Evolutionary conservation across 1,140 invertebrate species (phyloP), one percentile per base, ranked within the genome.

Genomic region (Cryptotermes secundus): DNA sequence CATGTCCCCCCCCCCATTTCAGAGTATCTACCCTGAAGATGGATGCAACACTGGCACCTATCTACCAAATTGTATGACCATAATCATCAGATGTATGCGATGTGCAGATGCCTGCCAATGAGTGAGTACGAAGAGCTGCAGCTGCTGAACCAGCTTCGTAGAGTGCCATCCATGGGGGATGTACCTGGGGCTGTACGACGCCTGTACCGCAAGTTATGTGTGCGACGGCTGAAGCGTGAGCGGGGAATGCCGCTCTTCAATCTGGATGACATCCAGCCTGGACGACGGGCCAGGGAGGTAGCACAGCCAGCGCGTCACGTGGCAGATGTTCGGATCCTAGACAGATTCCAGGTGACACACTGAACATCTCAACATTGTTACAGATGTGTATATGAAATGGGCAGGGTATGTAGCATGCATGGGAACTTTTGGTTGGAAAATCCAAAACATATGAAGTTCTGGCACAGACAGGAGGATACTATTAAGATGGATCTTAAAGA

Each of bases 221-320:
- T 94, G n/a, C 89, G 93, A 81, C 92, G 35, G 88, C 89, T 91
- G 83, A 93, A 94, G 86, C 87, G 92, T 31, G 91, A 93, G 85
- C 90, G 90, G 81, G 91, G 92, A 84, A 88, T 92, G 38, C 89
- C 90, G 9, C 86, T 93, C 14, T 91, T 94, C 83, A 91, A 94
- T 88, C 85, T 94, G 7, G 93, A 94, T 87, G 87, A 86, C 24
- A 88, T 88, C 53, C 83, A 16, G n/a, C 59, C 26, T 72, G 59
- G 86, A n/a, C 81, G 24, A n/a, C 1, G 9, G 38, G 45, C 14
- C 38, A 34, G 31, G 4, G 38, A 31, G 4, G 6, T 49, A n/a
- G 31, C 22, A 34, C 24, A 12, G 26, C 38, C 38, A 31, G 26
- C 10, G 31, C 36, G 19, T 82, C 88, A 72, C 42, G 59, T 49